Percentiles rank a stretch among this genome's conserved stretches.
These are phyloP conservation scores for Genyomyrus donnyi DNA, from an alignment of 2,113 vertebrate species.

Conservation along the genomic window DNA sequence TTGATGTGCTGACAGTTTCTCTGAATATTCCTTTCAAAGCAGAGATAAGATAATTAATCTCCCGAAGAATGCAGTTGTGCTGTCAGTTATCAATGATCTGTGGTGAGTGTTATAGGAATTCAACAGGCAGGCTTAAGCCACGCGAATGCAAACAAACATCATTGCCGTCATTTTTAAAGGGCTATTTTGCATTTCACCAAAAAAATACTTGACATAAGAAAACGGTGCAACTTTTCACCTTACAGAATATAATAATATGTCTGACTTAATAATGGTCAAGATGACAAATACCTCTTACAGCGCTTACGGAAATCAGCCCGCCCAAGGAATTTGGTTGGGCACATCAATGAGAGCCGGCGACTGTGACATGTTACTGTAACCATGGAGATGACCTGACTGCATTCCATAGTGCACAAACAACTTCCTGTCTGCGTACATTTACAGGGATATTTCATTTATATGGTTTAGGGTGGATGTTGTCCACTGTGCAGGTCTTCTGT, in stretches of 20 bases:
- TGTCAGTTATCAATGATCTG: not conserved
- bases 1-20: not conserved
- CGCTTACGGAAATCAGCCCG: not conserved
- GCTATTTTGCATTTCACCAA: not conserved
- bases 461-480: not conserved
- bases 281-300: not conserved
- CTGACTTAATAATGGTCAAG: not conserved
- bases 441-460: not conserved
- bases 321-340: not conserved
- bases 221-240: not conserved
- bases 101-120: not conserved
- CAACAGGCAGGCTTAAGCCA: not conserved
- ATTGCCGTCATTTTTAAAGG: not conserved
- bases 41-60: not conserved
- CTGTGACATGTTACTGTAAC: not conserved
- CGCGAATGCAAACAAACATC: not conserved
- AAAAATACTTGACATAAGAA: not conserved
- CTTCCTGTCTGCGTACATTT: not conserved
- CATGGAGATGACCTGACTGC: not conserved
- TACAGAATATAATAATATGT: not conserved
- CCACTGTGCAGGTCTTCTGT: not conserved
- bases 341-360: not conserved
- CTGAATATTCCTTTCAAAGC: not conserved
- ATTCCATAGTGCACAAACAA: not conserved
- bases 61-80: not conserved